Base-by-base conservation (phyloP, 1,140 invertebrate genomes). In the Heliothis subflexa region DNA sequence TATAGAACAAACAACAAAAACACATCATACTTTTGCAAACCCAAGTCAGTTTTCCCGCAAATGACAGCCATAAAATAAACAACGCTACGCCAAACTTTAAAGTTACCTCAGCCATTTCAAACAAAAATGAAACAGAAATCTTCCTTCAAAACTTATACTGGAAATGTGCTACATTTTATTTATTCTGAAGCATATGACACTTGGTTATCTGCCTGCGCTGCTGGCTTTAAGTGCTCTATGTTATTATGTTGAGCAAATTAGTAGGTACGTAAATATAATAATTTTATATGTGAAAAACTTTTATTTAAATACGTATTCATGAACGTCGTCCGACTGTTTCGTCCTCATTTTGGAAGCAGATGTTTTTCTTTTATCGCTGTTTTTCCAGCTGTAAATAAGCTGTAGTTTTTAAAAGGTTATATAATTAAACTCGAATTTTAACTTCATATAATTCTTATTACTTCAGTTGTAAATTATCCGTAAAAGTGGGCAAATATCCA, bases 171-270 rank as follows among this genome's bases (percentile, higher is more conserved):
- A 11, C 47, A 52, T 28, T 70, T 70, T 70, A 52, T 70, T 70
- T 70, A 52, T 70, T n/a, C 21, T 52, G 12, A 68, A 68, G 18
- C 25, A 50, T 16, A 49, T 12, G 47, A 66, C 16, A 70, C 45
- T 70, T 70, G 10, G 14, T 18, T 70, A 70, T 49, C 21, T 70
- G 47, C 12, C 2, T 9, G 33, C 33, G 21, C 33, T 28, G 61
- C 33, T 45, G 18, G 66, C 45, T 47, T 70, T 70, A 52, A 70
- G 18, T 52, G 66, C 47, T 52, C 66, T 52, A 14, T 70, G 66
- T 52, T 25, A 40, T 40, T 40, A 40, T 40, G 33, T 7, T 52
- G 9, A 18, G 14, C 12, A 70, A 62, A 62, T 70, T 52, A 70
- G 50, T 70, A 50, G 25, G 50, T 68, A 68, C 50, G 47, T 52